A percentile compares a stretch with the other conserved stretches of the same genome.
Evolutionary conservation across 2,888 invertebrate species (phyloP).

Genomic region (Rhorus exstirpatorius): DNA sequence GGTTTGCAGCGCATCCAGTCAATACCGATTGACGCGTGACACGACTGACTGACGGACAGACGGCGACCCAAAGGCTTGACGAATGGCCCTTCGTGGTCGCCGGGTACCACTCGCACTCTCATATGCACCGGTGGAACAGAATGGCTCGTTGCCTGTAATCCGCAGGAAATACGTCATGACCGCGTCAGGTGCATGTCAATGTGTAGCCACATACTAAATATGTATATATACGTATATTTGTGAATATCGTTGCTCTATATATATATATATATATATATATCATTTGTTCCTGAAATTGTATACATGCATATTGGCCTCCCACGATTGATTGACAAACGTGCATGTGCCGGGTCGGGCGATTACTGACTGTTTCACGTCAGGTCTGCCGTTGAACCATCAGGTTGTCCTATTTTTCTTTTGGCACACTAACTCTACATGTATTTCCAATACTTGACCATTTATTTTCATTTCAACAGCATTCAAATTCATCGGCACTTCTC

Average conservation of each 20-base stretch:
- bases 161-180: conserved; percentile 77
- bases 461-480: conserved; percentile 26
- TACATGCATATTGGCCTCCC: conserved; percentile 33
- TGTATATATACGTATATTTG: conserved; percentile 9
- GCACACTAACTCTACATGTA: conserved; percentile 13
- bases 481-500: conserved; percentile 16
- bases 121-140: conserved; percentile 42
- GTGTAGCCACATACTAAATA: conserved; percentile 44
- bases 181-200: conserved; percentile 75
- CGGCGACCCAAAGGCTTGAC: conserved; percentile 82
- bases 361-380: conserved; percentile 59
- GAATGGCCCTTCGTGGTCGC: conserved; percentile 78
- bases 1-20: conserved; percentile 76
- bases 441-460: conserved; percentile 22
- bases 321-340: conserved; percentile 53
- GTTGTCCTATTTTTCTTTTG: conserved; percentile 28
- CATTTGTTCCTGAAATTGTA: not conserved
- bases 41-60: conserved; percentile 79
- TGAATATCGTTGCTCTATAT: not conserved
- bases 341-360: conserved; percentile 57
- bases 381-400: conserved; percentile 48
- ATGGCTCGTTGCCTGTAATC: conserved; percentile 66
- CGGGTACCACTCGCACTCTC: conserved; percentile 56
- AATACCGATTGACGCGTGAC: conserved; percentile 80
- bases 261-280: not conserved